Percentiles rank a stretch among this genome's conserved stretches.
These are phyloP conservation scores for Caenorhabditis drosophilae DNA, from an alignment of 2,888 invertebrate species.

Conservation along the genomic window DNA sequence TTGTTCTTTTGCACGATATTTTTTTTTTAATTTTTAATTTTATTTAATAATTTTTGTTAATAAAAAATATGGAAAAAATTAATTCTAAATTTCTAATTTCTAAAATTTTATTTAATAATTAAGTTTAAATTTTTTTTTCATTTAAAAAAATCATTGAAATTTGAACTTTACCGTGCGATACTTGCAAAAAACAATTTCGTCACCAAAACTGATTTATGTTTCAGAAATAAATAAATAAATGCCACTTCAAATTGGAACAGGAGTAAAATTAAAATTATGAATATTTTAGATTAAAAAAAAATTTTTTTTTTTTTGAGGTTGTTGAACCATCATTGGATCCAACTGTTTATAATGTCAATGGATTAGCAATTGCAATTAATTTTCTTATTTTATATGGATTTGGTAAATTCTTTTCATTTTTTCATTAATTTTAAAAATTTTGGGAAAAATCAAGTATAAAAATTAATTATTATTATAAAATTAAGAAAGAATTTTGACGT, in stretches of 20 bases:
- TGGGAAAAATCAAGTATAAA: background rate
- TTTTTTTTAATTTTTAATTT: no score
- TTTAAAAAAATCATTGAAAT: no score
- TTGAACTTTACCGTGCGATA: no score
- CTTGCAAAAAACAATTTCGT: no score
- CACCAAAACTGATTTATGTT: no score
- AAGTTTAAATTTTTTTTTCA: no score
- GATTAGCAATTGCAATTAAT: slow-evolving; percentile 36
- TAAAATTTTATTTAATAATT: no score
- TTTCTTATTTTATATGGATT: slow-evolving; percentile 47
- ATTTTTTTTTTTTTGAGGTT: slow-evolving; percentile 25
- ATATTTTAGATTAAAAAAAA: background rate
- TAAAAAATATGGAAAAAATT: no score
- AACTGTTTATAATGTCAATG: slow-evolving; percentile 30
- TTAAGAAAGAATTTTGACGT: background rate
- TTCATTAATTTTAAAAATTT: slow-evolving; percentile 1
- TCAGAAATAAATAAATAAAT: background rate
- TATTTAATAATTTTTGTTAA: no score
- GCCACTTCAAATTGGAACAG: background rate
- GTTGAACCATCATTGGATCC: slow-evolving; percentile 39
- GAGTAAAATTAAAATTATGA: background rate
- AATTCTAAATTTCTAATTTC: no score
- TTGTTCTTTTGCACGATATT: no score
- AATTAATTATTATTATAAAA: background rate
- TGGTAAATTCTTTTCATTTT: slow-evolving; percentile 23